Evolutionary conservation across 2,113 vertebrate genomes (phyloP), one percentile per base, ranked within the genome.

Genomic region (Candoia aspera): DNA sequence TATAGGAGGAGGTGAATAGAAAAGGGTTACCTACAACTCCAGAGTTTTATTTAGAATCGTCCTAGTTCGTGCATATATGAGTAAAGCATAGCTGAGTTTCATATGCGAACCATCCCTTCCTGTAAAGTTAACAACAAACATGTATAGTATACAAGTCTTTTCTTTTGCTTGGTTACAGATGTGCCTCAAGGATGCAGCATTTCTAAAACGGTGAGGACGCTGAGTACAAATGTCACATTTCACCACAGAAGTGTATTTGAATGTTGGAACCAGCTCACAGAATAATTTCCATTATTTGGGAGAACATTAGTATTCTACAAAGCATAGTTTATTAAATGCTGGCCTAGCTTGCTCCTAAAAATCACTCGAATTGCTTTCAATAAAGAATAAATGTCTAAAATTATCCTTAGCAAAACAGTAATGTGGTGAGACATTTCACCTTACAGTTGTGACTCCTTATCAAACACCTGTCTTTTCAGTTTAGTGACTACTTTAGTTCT

Each of bases 101-200:
- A 33, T 57, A 58, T 23, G 23, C 54, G 42, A 58, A 37, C 6
- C 9, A 87, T 55, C 86, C 12, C 26, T 85, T 85, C 58, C 29
- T 91, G 42, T 3, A 42, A 42, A 42, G 42, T 23, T 68, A 68
- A 68, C n/a, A 68, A 68, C 64, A 68, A 68, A 33, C 29, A 73
- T 64, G 26, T 73, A 17, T 6, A 73, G 64, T 33, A 73, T 73
- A 73, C 57, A 58, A 87, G 53, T 17, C 4, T 11, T 29, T 79
- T 87, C 9, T 90, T 95, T 95, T 87, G 17, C 94, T 93, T 96
- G 3, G n/a, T 95, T 97, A 93, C 97, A 99, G 99, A 96, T 99
- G 90, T 99, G 98, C 95, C 97, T 99, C 92, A 99, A 98, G 97
- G 99, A 99, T 92, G 96, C 98, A 87, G 90, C 95, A 0, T 98